Evolutionary conservation across 2,113 vertebrate genomes (phyloP).

Genomic region (Antechinus flavipes): DNA sequence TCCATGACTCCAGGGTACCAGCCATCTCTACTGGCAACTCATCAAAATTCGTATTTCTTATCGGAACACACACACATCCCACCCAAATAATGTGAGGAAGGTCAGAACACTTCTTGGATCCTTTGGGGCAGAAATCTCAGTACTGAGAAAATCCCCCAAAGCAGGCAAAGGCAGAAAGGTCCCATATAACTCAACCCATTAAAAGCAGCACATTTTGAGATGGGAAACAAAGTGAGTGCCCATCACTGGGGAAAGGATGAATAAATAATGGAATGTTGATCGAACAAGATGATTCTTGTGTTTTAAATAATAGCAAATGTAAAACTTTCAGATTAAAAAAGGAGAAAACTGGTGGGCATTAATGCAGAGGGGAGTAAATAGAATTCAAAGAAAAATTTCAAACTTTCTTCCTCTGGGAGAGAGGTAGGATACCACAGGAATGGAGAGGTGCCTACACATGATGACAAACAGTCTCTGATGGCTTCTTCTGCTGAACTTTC

Average conservation of each 20-base stretch:
- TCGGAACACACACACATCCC: not conserved
- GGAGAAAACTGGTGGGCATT: not conserved
- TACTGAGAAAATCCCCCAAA: too few species aligned
- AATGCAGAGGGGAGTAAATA: not conserved
- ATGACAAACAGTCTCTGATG: not conserved
- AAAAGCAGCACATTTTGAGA: not conserved
- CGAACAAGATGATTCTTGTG: not conserved
- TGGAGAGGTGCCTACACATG: not conserved
- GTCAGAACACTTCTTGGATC: not conserved
- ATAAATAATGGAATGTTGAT: not conserved
- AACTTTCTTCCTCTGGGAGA: not conserved
- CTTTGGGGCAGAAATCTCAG: not conserved
- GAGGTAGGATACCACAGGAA: not conserved
- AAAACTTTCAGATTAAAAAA: not conserved
- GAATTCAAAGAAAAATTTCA: not conserved
- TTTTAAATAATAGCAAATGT: not conserved
- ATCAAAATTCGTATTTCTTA: not conserved
- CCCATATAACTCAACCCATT: not conserved
- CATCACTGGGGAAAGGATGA: not conserved
- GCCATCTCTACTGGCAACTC: not conserved
- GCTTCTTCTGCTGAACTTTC: not conserved
- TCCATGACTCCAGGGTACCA: not conserved
- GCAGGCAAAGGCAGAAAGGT: not conserved
- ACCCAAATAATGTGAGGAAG: not conserved
- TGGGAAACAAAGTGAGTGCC: not conserved